These are phyloP conservation scores for Stenodema calcarata DNA, from an alignment of 2,888 invertebrate species.

Conservation along the genomic window DNA sequence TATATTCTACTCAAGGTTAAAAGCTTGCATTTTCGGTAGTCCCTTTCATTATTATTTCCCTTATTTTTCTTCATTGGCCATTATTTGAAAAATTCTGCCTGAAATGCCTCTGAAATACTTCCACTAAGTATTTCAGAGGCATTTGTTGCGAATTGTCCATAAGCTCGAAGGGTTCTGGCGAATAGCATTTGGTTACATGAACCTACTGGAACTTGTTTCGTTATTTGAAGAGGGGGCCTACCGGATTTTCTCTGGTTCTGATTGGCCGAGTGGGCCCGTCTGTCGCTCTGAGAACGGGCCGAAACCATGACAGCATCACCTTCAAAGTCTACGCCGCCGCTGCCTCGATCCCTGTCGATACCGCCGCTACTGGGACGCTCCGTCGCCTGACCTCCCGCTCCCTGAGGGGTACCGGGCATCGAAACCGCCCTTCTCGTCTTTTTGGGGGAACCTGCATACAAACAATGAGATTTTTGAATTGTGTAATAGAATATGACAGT, in stretches of 20 bases:
- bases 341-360: slow-evolving; percentile 41
- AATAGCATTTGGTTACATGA: too few species aligned
- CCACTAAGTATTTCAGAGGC: too few species aligned
- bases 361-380: slow-evolving; percentile 54
- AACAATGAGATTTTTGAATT: neutral
- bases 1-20: too few species aligned
- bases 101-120: too few species aligned
- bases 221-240: slow-evolving; percentile 30
- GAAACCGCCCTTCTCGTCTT: slow-evolving; percentile 63
- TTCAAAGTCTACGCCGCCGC: slow-evolving; percentile 69
- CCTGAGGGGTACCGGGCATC: slow-evolving; percentile 61
- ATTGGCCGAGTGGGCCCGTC: slow-evolving; percentile 59
- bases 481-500: neutral
- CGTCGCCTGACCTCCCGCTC: slow-evolving; percentile 48
- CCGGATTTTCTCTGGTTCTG: slow-evolving; percentile 58
- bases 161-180: too few species aligned
- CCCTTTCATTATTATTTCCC: too few species aligned
- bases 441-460: slow-evolving; percentile 62
- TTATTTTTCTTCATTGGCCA: too few species aligned
- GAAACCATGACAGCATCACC: slow-evolving; percentile 68
- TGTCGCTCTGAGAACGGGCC: slow-evolving; percentile 63
- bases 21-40: too few species aligned
- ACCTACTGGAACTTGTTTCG: too few species aligned
- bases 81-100: too few species aligned
- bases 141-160: too few species aligned